Conservation (phyloP, 2,888 invertebrate species). For the Scelioninae gen. 1 region DNA sequence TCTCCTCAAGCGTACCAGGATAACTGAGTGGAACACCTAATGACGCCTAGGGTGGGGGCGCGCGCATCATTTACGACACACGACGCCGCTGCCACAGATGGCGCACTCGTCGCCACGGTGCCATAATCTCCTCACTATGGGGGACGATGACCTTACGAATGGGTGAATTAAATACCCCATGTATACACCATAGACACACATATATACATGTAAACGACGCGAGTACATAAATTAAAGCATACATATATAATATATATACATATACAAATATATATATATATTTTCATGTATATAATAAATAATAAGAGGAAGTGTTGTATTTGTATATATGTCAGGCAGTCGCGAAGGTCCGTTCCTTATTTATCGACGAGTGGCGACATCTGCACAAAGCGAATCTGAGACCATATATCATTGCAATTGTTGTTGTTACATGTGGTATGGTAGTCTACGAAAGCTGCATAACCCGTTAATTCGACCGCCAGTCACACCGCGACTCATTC, state of each 20-base stretch:
- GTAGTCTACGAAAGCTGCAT: constrained; percentile 81
- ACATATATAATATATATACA: constrained; percentile 47
- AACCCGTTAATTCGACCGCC: constrained; percentile 80
- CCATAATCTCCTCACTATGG: constrained; percentile 81
- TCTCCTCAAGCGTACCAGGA: constrained; percentile 92
- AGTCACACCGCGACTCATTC: constrained; percentile 26
- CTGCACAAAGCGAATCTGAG: constrained; percentile 69
- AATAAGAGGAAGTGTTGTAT: constrained; percentile 81
- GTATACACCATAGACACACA: constrained; percentile 24
- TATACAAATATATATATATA: constrained; percentile 66
- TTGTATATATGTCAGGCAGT: constrained; percentile 83
- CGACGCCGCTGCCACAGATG: constrained; percentile 72
- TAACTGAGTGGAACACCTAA: constrained; percentile 97
- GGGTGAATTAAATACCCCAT: too few relatives aligned
- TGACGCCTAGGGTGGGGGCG: constrained; percentile 72
- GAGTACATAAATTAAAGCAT: constrained; percentile 24
- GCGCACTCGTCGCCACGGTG: constrained; percentile 78
- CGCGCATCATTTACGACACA: constrained; percentile 58
- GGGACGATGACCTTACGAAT: constrained; percentile 76
- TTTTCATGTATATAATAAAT: constrained; percentile 83
- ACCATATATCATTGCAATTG: constrained; percentile 73
- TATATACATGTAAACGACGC: constrained; percentile 62
- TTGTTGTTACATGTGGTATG: constrained; percentile 80
- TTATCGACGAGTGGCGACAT: constrained; percentile 66
- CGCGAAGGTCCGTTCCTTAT: constrained; percentile 66